phyloP scores from a whole-genome alignment of 2,888 invertebrate species.

The Drosophila rubida region DNA sequence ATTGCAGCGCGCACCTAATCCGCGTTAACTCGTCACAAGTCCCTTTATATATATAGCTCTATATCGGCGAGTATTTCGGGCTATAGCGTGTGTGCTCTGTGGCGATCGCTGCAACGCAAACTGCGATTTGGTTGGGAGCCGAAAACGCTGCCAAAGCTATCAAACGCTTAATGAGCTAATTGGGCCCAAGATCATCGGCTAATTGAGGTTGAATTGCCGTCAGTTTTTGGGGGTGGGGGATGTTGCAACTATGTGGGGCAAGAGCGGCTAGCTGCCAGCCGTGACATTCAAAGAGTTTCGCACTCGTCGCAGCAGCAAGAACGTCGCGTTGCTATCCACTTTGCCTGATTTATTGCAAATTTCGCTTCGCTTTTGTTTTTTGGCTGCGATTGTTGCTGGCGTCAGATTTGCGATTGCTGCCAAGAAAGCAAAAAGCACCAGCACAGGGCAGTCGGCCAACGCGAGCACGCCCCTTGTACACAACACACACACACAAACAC shows the following conservation, averaged over 20 bases:
- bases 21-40: no score
- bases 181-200: neutral
- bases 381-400: conserved; percentile 31
- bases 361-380: conserved; percentile 29
- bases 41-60: neutral
- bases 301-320: conserved; percentile 57
- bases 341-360: conserved; percentile 67
- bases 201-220: neutral
- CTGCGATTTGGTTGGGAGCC: no score
- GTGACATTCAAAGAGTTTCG: conserved; percentile 75
- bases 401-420: conserved; percentile 35
- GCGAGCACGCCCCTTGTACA: conserved; percentile 46
- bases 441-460: conserved; percentile 49
- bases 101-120: no score
- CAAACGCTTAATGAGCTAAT: neutral
- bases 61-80: no score
- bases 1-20: no score
- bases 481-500: neutral
- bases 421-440: conserved; percentile 45
- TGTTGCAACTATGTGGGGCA: conserved; percentile 47
- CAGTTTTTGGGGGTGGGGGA: neutral
- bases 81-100: no score
- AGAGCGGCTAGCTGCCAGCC: conserved; percentile 75
- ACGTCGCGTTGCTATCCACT: conserved; percentile 64
- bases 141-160: neutral